Evolutionary conservation across 2,888 invertebrate genomes (phyloP), one percentile per base, ranked within the genome.

Genomic region (Nebria salina): DNA sequence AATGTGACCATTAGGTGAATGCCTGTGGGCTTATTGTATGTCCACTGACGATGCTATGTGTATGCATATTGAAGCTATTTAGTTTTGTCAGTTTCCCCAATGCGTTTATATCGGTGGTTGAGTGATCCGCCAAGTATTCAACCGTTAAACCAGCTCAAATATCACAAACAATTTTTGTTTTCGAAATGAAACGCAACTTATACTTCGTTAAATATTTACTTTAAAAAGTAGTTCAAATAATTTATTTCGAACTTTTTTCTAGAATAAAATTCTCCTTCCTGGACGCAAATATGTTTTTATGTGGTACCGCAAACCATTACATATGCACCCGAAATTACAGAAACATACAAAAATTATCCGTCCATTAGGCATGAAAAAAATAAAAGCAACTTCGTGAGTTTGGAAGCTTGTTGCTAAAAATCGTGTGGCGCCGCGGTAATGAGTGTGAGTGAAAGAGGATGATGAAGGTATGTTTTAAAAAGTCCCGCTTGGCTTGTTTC

Each of bases 1-100:
- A 83, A 80, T 83, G 84, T 82, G 84, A 82, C 83, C 83, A 83
- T 84, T 84, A 84, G 83, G 82, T 83, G 83, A 83, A 83, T 83
- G 82, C 82, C 75, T 82, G 82, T 76, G 83, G 83, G 83, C 83
- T 83, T 83, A 84, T 83, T 84, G 83, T 83, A 83, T 83, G 83
- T 77, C 83, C 83, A 76, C 79, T 78, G 82, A 83, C 76, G 83
- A 80, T 70, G 76, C 82, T 74, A 73, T 72, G 76, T 77, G 81
- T 70, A 70, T 70, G 70, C 34, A 70, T 70, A 70, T 70, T 70
- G 70, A 34, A 25, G 70, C 70, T 34, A 70, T 70, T 70, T 70
- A 70, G 70, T 70, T 70, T 70, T 70, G 70, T 15, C 70, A 70
- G 70, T 70, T 70, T 34, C n/a, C 70, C 82, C 75, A 79, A 79